These are phyloP conservation scores for Chaenodraco wilsoni DNA, from an alignment of 2,797 vertebrate species.

Conservation along the genomic window DNA sequence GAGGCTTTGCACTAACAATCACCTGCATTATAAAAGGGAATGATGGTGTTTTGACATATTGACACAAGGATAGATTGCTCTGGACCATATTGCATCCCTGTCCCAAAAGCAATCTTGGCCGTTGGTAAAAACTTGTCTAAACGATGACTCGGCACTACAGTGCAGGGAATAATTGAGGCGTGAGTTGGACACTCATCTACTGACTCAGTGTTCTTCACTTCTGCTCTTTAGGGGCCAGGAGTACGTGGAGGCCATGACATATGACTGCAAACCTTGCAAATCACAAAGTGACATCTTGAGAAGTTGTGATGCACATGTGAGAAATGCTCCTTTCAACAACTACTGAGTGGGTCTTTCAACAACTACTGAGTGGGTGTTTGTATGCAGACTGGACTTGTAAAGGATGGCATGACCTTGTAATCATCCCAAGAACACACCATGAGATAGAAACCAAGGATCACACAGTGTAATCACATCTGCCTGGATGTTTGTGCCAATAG, in stretches of 20 bases:
- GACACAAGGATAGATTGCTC: constrained; percentile 85
- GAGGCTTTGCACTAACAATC: constrained; percentile 69
- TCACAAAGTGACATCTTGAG: constrained; percentile 20
- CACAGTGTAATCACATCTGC: constrained; percentile 29
- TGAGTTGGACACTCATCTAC: constrained; percentile 63
- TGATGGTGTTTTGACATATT: constrained; percentile 80
- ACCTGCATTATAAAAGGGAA: constrained; percentile 75
- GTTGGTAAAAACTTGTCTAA: constrained; percentile 81
- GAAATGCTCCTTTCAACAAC: constrained; percentile 17
- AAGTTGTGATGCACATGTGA: constrained; percentile 27
- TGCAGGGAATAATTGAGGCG: constrained; percentile 75
- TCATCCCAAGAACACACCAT: constrained; percentile 27
- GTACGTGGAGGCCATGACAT: constrained; percentile 56
- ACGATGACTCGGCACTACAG: constrained; percentile 74
- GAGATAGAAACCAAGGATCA: constrained; percentile 15
- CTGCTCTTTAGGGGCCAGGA: constrained; percentile 43
- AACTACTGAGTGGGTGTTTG: constrained; percentile 10
- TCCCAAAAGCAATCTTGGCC: constrained; percentile 86
- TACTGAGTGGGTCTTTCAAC: constrained; percentile 11
- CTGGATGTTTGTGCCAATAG: constrained; percentile 22
- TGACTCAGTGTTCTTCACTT: constrained; percentile 63
- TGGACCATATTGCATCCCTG: constrained; percentile 85
- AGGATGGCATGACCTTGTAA: constrained; percentile 50
- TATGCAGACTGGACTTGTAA: constrained; percentile 11
- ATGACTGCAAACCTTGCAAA: constrained; percentile 55